Conservation (phyloP, 2,113 vertebrate species). For the Onychostruthus taczanowskii region DNA sequence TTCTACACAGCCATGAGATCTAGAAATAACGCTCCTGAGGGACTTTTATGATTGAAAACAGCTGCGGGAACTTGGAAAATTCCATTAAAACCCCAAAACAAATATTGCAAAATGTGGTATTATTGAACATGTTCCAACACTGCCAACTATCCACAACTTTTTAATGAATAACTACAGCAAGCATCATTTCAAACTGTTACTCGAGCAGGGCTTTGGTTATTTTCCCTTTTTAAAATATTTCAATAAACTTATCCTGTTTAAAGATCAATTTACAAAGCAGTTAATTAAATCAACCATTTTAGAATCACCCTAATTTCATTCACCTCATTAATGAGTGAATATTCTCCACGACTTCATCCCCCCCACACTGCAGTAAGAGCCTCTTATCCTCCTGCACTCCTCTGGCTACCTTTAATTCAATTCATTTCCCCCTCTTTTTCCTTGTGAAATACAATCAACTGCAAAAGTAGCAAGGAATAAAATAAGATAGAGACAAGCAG, state of each 20-base stretch:
- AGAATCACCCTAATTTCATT: constrained; percentile 27
- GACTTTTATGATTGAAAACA: background rate
- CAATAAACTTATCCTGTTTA: background rate
- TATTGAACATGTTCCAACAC: background rate
- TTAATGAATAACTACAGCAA: constrained; percentile 48
- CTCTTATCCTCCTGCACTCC: constrained; percentile 22
- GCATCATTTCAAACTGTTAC: background rate
- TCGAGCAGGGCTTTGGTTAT: background rate
- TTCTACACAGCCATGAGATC: background rate
- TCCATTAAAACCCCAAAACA: constrained; percentile 31
- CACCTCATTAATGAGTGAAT: constrained; percentile 40
- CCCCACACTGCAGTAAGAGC: background rate
- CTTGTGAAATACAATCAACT: background rate
- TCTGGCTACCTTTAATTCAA: background rate
- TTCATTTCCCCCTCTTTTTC: background rate
- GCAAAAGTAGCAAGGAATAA: background rate
- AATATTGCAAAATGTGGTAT: constrained; percentile 26
- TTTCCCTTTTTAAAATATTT: background rate
- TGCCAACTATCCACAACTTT: background rate
- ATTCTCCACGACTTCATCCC: background rate
- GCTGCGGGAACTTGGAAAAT: constrained; percentile 6
- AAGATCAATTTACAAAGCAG: constrained; percentile 23
- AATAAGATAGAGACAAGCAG: background rate
- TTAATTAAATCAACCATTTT: constrained; percentile 17
- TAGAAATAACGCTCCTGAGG: background rate